phyloP scores from a whole-genome alignment of 2,888 invertebrate species.

The Augochlorella aurata region DNA sequence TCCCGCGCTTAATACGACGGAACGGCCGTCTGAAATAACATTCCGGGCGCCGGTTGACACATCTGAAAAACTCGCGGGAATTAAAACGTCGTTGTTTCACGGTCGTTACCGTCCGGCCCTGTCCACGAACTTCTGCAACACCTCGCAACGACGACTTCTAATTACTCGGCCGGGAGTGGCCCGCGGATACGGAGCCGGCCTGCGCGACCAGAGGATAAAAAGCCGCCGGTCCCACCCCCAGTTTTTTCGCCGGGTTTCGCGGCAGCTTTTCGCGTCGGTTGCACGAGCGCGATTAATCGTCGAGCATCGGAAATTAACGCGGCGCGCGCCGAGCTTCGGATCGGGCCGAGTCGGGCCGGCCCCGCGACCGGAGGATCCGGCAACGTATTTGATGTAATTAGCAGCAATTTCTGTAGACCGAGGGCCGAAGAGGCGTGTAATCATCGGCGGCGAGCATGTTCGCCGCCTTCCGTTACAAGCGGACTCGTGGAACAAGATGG shows the following conservation, averaged over 20 bases:
- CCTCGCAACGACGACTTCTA: conserved; percentile 30
- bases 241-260: neutral
- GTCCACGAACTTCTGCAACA: conserved; percentile 22
- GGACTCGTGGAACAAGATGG: conserved; percentile 17
- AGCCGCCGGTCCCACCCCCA: neutral
- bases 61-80: conserved; percentile 18
- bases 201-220: neutral
- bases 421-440: conserved; percentile 36
- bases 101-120: conserved; percentile 32
- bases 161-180: conserved; percentile 17
- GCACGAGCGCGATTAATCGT: conserved; percentile 22
- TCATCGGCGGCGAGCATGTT: conserved; percentile 42
- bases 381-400: conserved; percentile 33
- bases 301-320: conserved; percentile 16
- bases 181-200: conserved; percentile 1
- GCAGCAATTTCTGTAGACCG: conserved; percentile 35
- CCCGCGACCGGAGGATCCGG: neutral
- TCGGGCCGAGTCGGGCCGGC: no score
- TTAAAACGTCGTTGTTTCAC: conserved; percentile 40
- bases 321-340: neutral
- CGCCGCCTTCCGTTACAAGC: conserved; percentile 43
- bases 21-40: conserved; percentile 54
- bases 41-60: conserved; percentile 32
- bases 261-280: neutral
- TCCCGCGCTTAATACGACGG: conserved; percentile 61